phyloP scores from a whole-genome alignment of 2,888 invertebrate species.

The Boloria selene region DNA sequence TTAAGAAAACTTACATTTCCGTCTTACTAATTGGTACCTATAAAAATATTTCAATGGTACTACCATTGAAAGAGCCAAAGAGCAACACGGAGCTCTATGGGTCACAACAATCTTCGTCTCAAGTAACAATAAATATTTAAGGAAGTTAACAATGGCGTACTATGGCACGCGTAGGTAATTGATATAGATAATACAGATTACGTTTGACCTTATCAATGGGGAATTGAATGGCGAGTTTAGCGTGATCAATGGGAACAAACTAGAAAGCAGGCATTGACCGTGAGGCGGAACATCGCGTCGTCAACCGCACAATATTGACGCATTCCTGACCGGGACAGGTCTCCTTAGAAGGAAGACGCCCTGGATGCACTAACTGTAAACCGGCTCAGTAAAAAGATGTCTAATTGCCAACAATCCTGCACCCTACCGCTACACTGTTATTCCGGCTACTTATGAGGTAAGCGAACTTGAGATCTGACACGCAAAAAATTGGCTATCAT shows the following conservation, averaged over 20 bases:
- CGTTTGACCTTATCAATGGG: conserved; percentile 32
- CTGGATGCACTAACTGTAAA: conserved; percentile 69
- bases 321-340: conserved; percentile 65
- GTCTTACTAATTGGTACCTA: background rate
- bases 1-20: background rate
- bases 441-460: conserved; percentile 40
- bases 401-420: conserved; percentile 63
- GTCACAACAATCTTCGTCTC: background rate
- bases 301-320: conserved; percentile 61
- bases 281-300: conserved; percentile 44
- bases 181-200: conserved; percentile 22
- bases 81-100: too few species aligned
- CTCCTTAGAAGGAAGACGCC: conserved; percentile 68
- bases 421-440: conserved; percentile 45
- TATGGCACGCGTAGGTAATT: background rate
- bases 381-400: conserved; percentile 58
- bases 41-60: background rate
- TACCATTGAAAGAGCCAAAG: too few species aligned
- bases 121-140: background rate
- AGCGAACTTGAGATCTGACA: conserved; percentile 20
- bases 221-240: conserved; percentile 29
- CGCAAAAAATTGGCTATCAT: conserved; percentile 25
- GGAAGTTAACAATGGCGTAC: background rate
- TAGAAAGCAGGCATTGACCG: conserved; percentile 50
- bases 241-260: conserved; percentile 36